phyloP scores from a whole-genome alignment of 2,797 vertebrate genomes.

The Cottoperca gobio region DNA sequence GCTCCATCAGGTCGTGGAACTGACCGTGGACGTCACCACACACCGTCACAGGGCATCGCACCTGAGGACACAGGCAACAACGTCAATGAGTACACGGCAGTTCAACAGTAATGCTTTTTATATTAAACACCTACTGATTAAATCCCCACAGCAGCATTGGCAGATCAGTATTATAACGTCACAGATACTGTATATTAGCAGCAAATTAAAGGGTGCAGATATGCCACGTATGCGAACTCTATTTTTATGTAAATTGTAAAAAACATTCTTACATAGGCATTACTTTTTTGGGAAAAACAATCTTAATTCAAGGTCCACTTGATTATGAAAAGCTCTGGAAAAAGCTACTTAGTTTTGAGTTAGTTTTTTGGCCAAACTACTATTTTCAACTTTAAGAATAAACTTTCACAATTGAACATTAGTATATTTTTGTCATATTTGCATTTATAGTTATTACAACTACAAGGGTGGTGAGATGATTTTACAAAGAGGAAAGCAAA shows the following conservation, averaged over 20 bases:
- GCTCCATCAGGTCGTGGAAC: constrained; percentile 98
- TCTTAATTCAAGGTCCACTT: background rate
- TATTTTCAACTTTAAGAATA: background rate
- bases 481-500: background rate
- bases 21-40: constrained; percentile 96
- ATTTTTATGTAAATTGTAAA: background rate
- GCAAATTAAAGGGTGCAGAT: background rate
- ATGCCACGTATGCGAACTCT: background rate
- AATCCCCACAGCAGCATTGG: background rate
- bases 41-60: constrained; percentile 96
- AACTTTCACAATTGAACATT: background rate
- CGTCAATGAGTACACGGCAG: background rate
- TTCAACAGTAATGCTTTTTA: background rate
- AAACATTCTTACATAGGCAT: background rate
- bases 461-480: background rate
- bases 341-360: no score
- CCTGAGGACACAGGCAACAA: constrained; percentile 74
- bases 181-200: background rate
- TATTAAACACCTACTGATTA: background rate
- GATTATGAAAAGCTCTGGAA: background rate
- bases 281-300: background rate
- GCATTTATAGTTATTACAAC: background rate
- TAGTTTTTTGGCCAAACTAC: background rate
- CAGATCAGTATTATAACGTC: background rate
- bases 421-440: background rate